Base-by-base conservation (phyloP, 2,797 vertebrate species). In the Cossypha heuglini region DNA sequence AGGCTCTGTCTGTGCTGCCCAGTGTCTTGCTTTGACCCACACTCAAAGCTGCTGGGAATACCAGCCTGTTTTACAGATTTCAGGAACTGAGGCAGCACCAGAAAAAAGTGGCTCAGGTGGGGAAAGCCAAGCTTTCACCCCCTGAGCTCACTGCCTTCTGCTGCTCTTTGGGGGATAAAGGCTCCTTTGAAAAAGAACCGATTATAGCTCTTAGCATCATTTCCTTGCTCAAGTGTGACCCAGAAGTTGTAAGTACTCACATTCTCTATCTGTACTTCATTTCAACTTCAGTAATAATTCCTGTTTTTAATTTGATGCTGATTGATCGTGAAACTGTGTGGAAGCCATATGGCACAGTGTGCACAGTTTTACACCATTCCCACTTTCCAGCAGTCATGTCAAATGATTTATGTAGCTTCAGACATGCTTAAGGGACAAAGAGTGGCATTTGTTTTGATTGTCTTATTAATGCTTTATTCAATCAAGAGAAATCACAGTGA, bases 401-500 rank as follows among this genome's bases (percentile, higher is more conserved):
- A 18, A 96, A 95, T 62, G n/a, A 96, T 93, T 96, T 95, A 84
- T 64, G 20, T 94, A 90, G 93, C 96, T 96, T 91, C 95, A 94
- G 96, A 96, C 69, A 92, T 81, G 87, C 69, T 86, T 86, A 75
- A 67, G 75, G 80, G 75, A 85, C 79, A 71, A 62, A 63, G 78
- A 83, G 74, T 93, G 90, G 80, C 78, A 97, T 98, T 96, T 92
- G 77, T 97, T 97, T 96, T 93, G 86, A 96, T 97, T 96, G 94
- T 79, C 68, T 95, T 93, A 94, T 96, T 97, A 97, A 92, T 85
- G 96, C 95, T 97, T 97, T 94, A 94, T 96, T 94, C 73, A 83
- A 68, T 95, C 94, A 95, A 83, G 80, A 96, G 92, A 95, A 97
- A 95, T 96, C 90, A 73, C 45, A 46, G 80, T 2, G 10, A 97